Evolutionary conservation across 2,888 invertebrate species (phyloP), one percentile per base, ranked within the genome.

Genomic region (Perizoma flavofasciatum): DNA sequence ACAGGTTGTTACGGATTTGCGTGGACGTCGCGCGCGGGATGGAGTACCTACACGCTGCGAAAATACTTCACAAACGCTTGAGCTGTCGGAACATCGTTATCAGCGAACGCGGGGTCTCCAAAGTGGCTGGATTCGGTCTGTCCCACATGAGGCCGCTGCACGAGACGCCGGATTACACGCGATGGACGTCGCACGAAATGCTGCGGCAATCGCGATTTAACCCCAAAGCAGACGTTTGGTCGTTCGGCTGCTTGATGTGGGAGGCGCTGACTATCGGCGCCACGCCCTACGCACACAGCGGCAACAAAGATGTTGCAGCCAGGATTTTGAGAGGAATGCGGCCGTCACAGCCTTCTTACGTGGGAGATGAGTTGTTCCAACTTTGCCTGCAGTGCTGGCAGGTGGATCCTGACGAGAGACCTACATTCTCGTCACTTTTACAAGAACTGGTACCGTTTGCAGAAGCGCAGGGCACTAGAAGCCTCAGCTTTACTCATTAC

Each of bases 341-440:
- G 47, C 94, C 97, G 0, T 94, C 94, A 0, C 97, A 97, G 77
- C 93, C 96, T 0, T 92, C 93, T 2, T 96, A 96, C 77, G 94
- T 96, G 34, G 95, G 94, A 32, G 96, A 96, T 78, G 96, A 96
- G 69, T 86, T 97, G 35, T 97, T 97, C 83, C 97, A 97, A 82
- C 85, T 97, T 58, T 94, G 97, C 88, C 88, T 96, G 47, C 95
- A 96, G 75, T 97, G 97, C 77, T 97, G 97, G 97, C 96, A 96
- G 79, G 86, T 95, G 10, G 96, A 97, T 82, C 94, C 95, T 8
- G 96, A 96, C 61, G 97, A 97, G 77, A 92, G 97, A 68, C 97
- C 96, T 0, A 90, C 93, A 7, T 96, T 96, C 74, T 89, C 93
- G 4, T 93, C 94, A 62, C 89, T 96, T 11, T 83, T 92, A 5